Percentiles rank a stretch among this genome's conserved stretches.
phyloP scores from a whole-genome alignment of 2,888 invertebrate genomes.

The Ophonus ardosiacus region DNA sequence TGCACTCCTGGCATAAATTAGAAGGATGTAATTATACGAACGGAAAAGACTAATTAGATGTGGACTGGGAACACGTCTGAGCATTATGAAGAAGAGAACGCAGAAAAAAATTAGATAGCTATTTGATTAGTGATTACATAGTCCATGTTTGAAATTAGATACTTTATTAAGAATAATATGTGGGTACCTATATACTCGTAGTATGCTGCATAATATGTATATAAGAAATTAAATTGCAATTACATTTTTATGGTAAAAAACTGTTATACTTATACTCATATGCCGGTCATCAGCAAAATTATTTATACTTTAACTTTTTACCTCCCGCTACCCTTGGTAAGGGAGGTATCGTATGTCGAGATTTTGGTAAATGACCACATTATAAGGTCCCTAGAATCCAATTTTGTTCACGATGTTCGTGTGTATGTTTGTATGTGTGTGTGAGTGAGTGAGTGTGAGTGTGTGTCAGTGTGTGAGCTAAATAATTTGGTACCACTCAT shows the following conservation, averaged over 20 bases:
- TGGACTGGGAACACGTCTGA: conserved; percentile 1
- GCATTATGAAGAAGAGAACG: conserved; percentile 12
- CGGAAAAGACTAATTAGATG: conserved; percentile 28
- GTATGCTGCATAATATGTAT: neutral
- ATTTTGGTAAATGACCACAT: no score
- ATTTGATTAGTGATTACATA: conserved; percentile 1
- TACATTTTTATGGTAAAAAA: neutral
- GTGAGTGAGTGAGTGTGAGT: no score
- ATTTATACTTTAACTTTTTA: no score
- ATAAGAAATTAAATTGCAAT: neutral
- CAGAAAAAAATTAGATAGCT: conserved; percentile 13
- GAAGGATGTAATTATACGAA: conserved; percentile 41
- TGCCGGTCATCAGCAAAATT: no score
- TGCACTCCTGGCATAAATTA: conserved; percentile 43
- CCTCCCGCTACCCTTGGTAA: no score
- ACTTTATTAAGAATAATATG: neutral
- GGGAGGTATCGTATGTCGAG: no score
- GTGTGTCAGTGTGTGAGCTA: no score
- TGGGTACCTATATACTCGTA: conserved; percentile 23
- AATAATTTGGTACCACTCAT: no score
- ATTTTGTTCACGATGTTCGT: no score
- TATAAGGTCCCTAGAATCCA: no score
- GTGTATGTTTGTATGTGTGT: no score
- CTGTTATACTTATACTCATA: no score
- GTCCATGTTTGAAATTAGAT: neutral